Conservation (phyloP, 2,113 vertebrate species). For the Symphodus melops region DNA sequence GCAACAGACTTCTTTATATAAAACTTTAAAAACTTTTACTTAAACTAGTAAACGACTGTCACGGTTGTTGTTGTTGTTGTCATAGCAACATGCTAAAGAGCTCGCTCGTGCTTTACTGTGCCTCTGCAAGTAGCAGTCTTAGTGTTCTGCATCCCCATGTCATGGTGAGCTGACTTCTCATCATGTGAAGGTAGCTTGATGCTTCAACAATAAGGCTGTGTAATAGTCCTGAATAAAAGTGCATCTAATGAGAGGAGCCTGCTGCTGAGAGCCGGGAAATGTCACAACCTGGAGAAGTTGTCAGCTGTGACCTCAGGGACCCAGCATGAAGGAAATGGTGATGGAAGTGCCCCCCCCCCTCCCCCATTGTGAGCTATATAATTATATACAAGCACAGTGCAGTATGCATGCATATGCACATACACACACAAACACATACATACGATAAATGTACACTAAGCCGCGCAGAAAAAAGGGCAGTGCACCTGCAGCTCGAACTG, state of each 20-base stretch:
- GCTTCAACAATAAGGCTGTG: conserved; percentile 33
- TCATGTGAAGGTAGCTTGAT: conserved; percentile 12
- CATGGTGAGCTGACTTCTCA: neutral
- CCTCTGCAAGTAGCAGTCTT: neutral
- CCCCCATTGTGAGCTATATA: no score
- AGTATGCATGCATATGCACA: neutral
- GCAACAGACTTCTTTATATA: no score
- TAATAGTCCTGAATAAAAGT: conserved; percentile 35
- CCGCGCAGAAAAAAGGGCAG: conserved; percentile 8
- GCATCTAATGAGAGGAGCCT: conserved; percentile 52
- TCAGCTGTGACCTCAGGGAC: conserved; percentile 42
- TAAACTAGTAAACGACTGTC: neutral
- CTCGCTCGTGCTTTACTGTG: neutral
- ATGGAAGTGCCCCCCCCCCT: neutral
- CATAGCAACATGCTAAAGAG: neutral
- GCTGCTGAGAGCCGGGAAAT: conserved; percentile 45
- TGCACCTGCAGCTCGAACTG: conserved; percentile 32
- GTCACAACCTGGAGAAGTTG: conserved; percentile 58
- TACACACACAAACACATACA: no score
- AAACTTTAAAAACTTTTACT: neutral
- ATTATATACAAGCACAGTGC: no score
- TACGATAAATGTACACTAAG: neutral
- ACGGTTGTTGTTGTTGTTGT: neutral
- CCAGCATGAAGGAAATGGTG: conserved; percentile 38
- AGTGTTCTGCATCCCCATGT: neutral